A percentile compares a stretch with the other conserved stretches of the same genome.
phyloP scores from a whole-genome alignment of 2,888 invertebrate genomes.

The Ptychoptera contaminata region DNA sequence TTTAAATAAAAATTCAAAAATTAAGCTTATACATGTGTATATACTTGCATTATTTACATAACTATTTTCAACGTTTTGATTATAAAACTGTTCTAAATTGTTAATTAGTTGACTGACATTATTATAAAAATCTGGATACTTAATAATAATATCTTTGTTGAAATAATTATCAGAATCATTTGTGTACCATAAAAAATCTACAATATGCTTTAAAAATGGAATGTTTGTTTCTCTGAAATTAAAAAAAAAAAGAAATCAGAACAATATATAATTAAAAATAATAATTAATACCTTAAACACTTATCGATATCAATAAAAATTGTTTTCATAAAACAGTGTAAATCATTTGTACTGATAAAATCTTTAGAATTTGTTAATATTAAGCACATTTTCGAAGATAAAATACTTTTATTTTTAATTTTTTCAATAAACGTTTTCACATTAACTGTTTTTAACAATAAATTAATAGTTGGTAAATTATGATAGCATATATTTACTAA shows the following conservation, averaged over 20 bases:
- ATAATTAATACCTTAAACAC: slow-evolving; percentile 10
- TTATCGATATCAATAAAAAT: slow-evolving; percentile 22
- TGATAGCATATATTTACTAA: slow-evolving; percentile 66
- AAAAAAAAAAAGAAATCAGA: too few species aligned
- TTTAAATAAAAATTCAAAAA: slow-evolving; percentile 17
- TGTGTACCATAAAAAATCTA: slow-evolving; percentile 23
- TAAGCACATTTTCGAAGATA: slow-evolving; percentile 27
- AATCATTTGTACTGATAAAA: slow-evolving; percentile 18
- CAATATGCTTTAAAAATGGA: slow-evolving; percentile 24
- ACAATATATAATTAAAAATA: too few species aligned
- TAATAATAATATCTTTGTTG: too few species aligned
- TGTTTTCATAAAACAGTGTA: slow-evolving; percentile 22
- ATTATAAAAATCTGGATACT: too few species aligned
- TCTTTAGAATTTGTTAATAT: slow-evolving; percentile 24
- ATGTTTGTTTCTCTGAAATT: slow-evolving; percentile 16
- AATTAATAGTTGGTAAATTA: slow-evolving; percentile 57
- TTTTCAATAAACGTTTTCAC: slow-evolving; percentile 22
- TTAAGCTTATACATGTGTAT: slow-evolving; percentile 3
- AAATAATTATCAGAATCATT: slow-evolving; percentile 1
- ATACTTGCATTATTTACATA: slow-evolving; percentile 3
- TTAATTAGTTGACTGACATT: too few species aligned
- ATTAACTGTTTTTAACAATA: slow-evolving; percentile 54
- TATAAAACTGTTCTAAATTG: too few species aligned
- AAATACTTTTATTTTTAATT: slow-evolving; percentile 22
- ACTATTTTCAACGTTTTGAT: neutral